These are phyloP conservation scores for Epinephelus coioides DNA, from an alignment of 2,797 vertebrate genomes.

Conservation along the genomic window DNA sequence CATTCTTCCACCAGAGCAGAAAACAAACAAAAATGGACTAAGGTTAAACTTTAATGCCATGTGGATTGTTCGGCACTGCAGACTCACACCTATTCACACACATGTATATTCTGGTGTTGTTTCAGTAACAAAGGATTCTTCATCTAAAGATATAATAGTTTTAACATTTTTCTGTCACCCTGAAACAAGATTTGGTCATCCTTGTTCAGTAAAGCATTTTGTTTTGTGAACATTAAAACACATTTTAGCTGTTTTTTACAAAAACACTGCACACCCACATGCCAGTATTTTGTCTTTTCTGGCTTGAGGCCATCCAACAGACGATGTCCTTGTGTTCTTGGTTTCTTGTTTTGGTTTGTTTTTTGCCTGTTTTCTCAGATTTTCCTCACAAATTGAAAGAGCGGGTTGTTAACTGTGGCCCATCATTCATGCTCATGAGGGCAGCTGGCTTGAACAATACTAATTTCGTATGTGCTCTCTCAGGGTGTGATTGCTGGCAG, in stretches of 20 bases:
- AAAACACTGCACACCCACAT: not conserved
- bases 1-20: not conserved
- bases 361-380: not conserved
- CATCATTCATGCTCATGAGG: not conserved
- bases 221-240: not conserved
- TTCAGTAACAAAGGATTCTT: not conserved
- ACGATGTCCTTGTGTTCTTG: not conserved
- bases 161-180: not conserved
- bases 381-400: constrained; percentile 6
- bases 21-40: not conserved
- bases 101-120: not conserved
- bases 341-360: no score
- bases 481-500: not conserved
- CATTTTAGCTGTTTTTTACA: not conserved
- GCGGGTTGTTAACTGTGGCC: not conserved
- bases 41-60: not conserved
- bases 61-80: not conserved
- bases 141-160: not conserved
- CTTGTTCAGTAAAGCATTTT: not conserved
- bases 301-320: not conserved
- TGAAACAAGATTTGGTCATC: not conserved
- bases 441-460: not conserved
- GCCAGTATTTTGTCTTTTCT: not conserved
- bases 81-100: not conserved
- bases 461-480: not conserved